Conservation (phyloP, 2,113 vertebrate genomes). For the Merops nubicus region DNA sequence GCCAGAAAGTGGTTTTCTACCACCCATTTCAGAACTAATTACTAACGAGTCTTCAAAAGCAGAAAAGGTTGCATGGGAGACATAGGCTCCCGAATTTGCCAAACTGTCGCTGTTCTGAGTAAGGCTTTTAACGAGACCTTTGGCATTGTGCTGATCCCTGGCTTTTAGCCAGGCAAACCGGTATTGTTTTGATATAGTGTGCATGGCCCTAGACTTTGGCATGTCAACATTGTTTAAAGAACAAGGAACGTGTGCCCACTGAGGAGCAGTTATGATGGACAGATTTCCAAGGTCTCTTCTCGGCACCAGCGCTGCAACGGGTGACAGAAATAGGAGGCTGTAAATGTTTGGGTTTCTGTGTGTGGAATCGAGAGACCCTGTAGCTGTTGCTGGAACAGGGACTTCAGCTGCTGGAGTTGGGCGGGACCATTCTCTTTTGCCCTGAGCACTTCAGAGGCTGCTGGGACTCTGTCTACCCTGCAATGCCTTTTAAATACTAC, state of each 20-base stretch:
- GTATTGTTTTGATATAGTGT: conserved; percentile 69
- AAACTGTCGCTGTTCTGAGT: not conserved
- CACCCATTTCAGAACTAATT: not conserved
- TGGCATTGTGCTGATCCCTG: conserved; percentile 21
- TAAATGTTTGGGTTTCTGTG: conserved; percentile 36
- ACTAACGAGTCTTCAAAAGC: not conserved
- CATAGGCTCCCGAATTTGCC: not conserved
- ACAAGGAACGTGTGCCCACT: conserved; percentile 14
- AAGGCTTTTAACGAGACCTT: not conserved
- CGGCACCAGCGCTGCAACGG: not conserved
- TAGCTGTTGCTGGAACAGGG: not conserved
- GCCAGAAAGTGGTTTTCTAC: not conserved
- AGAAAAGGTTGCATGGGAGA: not conserved
- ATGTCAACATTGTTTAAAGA: conserved; percentile 64
- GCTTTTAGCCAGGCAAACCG: conserved; percentile 37
- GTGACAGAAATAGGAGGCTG: not conserved
- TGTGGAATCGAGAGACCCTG: not conserved
- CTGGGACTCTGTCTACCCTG: not conserved
- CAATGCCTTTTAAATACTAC: not conserved
- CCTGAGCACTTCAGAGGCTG: not conserved
- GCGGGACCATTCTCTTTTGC: not conserved
- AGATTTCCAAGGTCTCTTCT: conserved; percentile 39
- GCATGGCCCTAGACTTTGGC: conserved; percentile 54
- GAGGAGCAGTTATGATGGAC: conserved; percentile 11
- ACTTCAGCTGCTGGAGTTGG: not conserved